Percentiles rank a stretch among this genome's conserved stretches.
Conservation (phyloP, 2,888 invertebrate species). For the Globia sparganii region DNA sequence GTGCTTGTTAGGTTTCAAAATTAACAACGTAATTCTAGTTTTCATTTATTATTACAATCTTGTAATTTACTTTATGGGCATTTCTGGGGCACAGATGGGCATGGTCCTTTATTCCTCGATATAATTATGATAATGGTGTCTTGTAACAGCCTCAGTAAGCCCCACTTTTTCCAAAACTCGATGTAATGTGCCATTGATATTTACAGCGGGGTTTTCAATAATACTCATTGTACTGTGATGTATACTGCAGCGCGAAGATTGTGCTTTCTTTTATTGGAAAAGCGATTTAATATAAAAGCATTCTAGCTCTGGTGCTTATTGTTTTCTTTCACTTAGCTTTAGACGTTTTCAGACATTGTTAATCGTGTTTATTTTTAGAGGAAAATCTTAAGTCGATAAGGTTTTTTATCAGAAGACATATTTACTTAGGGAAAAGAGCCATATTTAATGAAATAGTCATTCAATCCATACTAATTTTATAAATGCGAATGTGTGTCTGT, state of each 20-base stretch:
- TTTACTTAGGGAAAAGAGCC: background rate
- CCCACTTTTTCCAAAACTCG: background rate
- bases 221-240: background rate
- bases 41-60: too few species aligned
- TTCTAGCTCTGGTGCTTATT: background rate
- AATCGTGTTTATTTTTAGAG: background rate
- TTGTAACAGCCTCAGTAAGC: background rate
- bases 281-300: conserved; percentile 35
- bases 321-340: conserved; percentile 16
- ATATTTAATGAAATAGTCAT: too few species aligned
- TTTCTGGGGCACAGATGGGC: too few species aligned
- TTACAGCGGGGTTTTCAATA: conserved; percentile 5
- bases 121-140: background rate
- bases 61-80: too few species aligned
- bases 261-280: conserved; percentile 39
- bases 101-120: too few species aligned
- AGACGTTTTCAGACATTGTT: background rate
- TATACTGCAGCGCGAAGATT: conserved; percentile 3
- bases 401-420: background rate
- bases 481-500: too few species aligned
- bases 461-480: too few species aligned
- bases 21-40: too few species aligned
- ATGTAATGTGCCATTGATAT: background rate
- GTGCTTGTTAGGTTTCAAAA: too few species aligned
- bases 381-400: background rate